Percentiles rank a stretch among this genome's conserved stretches.
These are phyloP conservation scores for Resseliella maxima DNA, from an alignment of 2,888 invertebrate species.

Conservation along the genomic window DNA sequence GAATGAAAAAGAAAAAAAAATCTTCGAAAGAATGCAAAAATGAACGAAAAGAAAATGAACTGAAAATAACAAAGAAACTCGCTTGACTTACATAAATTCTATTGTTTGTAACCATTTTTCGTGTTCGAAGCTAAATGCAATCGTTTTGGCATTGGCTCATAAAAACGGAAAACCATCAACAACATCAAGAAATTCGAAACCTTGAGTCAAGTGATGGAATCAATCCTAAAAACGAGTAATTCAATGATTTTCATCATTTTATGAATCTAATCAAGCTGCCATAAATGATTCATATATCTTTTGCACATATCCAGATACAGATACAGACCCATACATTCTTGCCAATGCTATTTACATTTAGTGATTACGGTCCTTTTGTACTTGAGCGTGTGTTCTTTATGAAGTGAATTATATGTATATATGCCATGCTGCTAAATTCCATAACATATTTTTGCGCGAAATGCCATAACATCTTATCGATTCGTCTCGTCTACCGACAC, in stretches of 20 bases:
- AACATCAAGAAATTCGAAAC: neutral
- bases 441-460: slow-evolving; percentile 11
- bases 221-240: neutral
- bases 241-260: slow-evolving; percentile 41
- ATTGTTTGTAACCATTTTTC: neutral
- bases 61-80: neutral
- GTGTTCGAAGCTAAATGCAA: no score
- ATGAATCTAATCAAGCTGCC: slow-evolving; percentile 14
- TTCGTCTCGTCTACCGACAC: slow-evolving; percentile 39
- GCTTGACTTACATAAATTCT: neutral
- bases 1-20: neutral
- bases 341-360: neutral
- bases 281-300: slow-evolving; percentile 37
- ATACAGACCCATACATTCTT: neutral
- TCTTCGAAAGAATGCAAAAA: neutral
- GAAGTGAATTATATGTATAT: neutral
- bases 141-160: neutral
- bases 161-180: neutral
- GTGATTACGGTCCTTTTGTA: neutral
- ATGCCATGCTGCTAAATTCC: slow-evolving; percentile 10
- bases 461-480: slow-evolving; percentile 12
- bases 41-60: neutral
- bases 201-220: no score
- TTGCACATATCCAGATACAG: no score
- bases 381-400: neutral